Base-by-base conservation (phyloP, 2,888 invertebrate genomes). In the Nemotelus nigrinus region DNA sequence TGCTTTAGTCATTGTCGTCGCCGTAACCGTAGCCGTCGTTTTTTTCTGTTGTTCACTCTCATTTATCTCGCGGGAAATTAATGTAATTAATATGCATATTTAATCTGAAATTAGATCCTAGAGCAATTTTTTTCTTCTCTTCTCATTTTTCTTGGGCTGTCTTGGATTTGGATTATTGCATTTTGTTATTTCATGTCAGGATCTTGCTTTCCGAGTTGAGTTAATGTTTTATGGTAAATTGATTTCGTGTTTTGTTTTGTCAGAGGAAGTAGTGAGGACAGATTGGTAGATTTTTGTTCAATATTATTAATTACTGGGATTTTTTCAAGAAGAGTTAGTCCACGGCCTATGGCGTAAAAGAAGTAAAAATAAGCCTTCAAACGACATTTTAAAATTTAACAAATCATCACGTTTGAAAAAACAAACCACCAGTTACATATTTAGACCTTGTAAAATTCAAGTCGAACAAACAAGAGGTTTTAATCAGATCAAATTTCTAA, bases 61-160 rank as follows among this genome's bases (percentile, higher is more conserved):
- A 74, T 74, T 74, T 74, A 63, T 74, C 79, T 79, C 77, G 57
- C 77, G 70, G 77, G 77, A 79, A 77, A 79, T 79, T 79, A 79
- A 79, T 79, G 77, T 77, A 79, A 79, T 79, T 79, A 79, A 79
- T 79, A 79, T 79, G 77, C 79, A 79, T 79, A 74, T 79, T 75
- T 77, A 79, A 79, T 79, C 77, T 77, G 75, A 64, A 77, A 74
- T 77, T 75, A 77, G 75, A 77, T 75, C 74, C 74, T 74, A 74
- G 74, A 74, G 74, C 74, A 53, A 72, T 72, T 72, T 72, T 72
- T 70, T 53, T 71, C 77, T 45, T 47, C 60, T 25, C 43, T 2
- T 70, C 53, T 41, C 55, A 53, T 70, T 53, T 55, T 68, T 44
- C 68, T 68, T 44, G 39, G 7, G 70, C 7, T 55, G 70, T 25